phyloP scores from a whole-genome alignment of 1,140 invertebrate species.

The Campoletis sonorensis region DNA sequence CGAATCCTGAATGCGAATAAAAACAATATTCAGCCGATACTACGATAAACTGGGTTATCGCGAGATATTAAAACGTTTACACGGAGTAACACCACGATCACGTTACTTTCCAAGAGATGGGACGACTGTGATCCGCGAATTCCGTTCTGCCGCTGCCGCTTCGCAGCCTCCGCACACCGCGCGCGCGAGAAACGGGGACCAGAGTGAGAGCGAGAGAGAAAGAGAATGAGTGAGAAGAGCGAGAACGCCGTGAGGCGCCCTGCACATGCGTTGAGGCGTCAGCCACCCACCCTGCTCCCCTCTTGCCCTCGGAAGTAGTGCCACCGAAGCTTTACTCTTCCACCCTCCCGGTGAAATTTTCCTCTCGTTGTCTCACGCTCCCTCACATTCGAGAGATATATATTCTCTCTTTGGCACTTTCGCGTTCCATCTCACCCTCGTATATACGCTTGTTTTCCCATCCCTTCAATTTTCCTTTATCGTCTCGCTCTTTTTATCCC shows the following conservation, averaged over 20 bases:
- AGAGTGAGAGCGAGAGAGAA: constrained; percentile 63
- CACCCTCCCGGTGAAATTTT: constrained; percentile 51
- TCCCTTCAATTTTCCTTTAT: constrained; percentile 38
- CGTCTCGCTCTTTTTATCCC: constrained; percentile 28
- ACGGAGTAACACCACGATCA: constrained; percentile 52
- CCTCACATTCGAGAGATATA: not conserved
- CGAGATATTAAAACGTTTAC: constrained; percentile 18
- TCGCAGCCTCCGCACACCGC: constrained; percentile 69
- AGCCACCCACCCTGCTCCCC: constrained; percentile 62
- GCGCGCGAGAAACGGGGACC: constrained; percentile 59
- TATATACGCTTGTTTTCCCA: constrained; percentile 10
- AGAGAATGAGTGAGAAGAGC: constrained; percentile 21
- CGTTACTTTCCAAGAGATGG: constrained; percentile 71
- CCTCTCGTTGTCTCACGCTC: constrained; percentile 41
- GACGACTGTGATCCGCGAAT: constrained; percentile 75
- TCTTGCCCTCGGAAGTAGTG: constrained; percentile 50
- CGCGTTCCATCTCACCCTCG: constrained; percentile 27
- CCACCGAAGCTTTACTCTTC: constrained; percentile 47
- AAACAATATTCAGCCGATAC: not conserved
- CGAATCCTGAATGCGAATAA: not conserved
- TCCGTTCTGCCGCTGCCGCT: constrained; percentile 68
- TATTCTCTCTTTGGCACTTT: constrained; percentile 41
- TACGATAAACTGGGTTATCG: not conserved
- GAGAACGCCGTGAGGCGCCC: constrained; percentile 72
- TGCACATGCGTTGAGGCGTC: constrained; percentile 75